phyloP scores from a whole-genome alignment of 1,140 invertebrate genomes.

The Sycobia sp. region DNA sequence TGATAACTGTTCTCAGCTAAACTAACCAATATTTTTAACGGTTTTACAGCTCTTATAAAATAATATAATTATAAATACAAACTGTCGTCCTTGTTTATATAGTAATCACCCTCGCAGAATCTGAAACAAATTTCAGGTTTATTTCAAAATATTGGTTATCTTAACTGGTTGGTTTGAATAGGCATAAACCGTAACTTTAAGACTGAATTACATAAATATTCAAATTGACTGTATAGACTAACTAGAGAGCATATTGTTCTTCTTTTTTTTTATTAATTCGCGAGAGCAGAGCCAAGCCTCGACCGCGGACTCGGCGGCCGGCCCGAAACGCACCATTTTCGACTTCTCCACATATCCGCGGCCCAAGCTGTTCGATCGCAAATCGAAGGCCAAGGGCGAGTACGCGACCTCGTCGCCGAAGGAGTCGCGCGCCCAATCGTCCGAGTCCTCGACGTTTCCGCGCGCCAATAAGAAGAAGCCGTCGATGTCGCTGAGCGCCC shows the following conservation, averaged over 20 bases:
- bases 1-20: no score
- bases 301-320: constrained; percentile 48
- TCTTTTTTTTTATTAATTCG: neutral
- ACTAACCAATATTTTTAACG: no score
- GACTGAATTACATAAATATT: no score
- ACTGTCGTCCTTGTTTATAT: no score
- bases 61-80: no score
- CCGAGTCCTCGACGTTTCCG: constrained; percentile 62
- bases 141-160: no score
- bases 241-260: neutral
- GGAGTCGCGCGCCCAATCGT: constrained; percentile 52
- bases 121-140: no score
- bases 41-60: no score
- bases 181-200: no score
- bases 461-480: constrained; percentile 54
- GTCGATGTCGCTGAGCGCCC: constrained; percentile 50
- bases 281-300: constrained; percentile 2
- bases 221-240: no score
- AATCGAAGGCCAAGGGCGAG: constrained; percentile 57
- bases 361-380: constrained; percentile 74
- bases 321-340: constrained; percentile 67
- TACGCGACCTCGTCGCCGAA: constrained; percentile 54
- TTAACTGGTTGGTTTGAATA: no score
- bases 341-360: constrained; percentile 78
- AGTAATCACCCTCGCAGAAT: no score